Percentiles rank a stretch among this genome's conserved stretches.
phyloP scores from a whole-genome alignment of 2,888 invertebrate genomes.

The Epinotia bilunana region DNA sequence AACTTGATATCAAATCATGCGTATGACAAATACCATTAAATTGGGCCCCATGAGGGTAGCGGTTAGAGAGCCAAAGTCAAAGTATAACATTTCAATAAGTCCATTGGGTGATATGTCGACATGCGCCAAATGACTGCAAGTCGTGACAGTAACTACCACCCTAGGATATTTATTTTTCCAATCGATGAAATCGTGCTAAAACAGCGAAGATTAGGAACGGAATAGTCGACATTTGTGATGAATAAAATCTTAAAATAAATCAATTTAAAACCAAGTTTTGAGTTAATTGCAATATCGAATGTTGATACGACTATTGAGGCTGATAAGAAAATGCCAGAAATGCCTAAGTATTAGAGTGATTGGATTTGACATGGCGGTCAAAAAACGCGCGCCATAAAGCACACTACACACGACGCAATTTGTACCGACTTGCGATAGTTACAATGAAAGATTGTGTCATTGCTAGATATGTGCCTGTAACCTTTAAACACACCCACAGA shows the following conservation, averaged over 20 bases:
- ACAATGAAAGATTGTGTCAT: too few species aligned
- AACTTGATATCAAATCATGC: too few species aligned
- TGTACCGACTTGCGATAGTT: too few species aligned
- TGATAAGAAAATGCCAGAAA: conserved; percentile 5
- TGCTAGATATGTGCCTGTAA: too few species aligned
- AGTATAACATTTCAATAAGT: too few species aligned
- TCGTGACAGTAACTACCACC: background rate
- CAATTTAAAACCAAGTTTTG: background rate
- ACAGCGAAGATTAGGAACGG: conserved; percentile 6
- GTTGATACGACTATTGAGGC: conserved; percentile 10
- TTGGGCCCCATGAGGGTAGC: too few species aligned
- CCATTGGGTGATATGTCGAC: too few species aligned
- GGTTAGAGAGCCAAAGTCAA: too few species aligned
- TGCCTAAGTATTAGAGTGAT: conserved; percentile 27
- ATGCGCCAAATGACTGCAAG: background rate
- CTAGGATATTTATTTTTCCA: background rate
- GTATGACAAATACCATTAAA: too few species aligned
- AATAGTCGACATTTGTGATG: conserved; percentile 10
- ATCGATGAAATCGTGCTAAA: conserved; percentile 21
- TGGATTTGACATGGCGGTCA: background rate
- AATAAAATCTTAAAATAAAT: background rate
- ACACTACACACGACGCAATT: too few species aligned
- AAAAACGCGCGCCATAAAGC: conserved; percentile 8
- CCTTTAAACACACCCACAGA: too few species aligned
- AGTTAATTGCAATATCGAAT: conserved; percentile 11